Base-by-base conservation (phyloP, 2,797 vertebrate species). In the Takifugu rubripes region DNA sequence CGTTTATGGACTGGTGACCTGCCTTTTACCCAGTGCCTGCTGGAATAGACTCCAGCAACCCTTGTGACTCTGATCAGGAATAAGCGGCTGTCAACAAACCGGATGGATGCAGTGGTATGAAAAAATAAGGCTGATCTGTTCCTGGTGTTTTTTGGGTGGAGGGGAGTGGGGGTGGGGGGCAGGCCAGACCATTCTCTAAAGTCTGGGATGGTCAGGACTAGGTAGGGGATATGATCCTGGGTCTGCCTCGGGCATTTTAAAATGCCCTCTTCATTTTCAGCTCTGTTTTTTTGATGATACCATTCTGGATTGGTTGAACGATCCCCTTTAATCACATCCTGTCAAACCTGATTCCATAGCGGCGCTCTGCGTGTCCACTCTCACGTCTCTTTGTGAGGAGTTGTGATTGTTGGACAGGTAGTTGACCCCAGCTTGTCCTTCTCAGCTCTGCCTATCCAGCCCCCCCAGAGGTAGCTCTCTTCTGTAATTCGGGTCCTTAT, bases 401-500 rank as follows among this genome's bases (percentile, higher is more conserved):
- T 69, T 78, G 84, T 82, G 81, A 75, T 74, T 69, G 65, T 58
- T 27, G 61, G 71, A 59, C 74, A 66, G 62, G 70, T 69, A 54
- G 75, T 78, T 85, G 83, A 88, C 87, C 84, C 68, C 14, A 1
- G 49, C 66, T 65, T 72, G 64, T 47, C 59, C 72, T 70, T 46
- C 53, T 42, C 68, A 52, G 29, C 74, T 78, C 63, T 6, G 8
- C 61, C 75, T 64, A 58, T 66, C 68, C 44, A 56, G 65, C 61
- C 63, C 74, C 78, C 84, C 77, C 42, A 21, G 43, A 70, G 83
- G 81, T 72, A 66, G 73, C 69, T 58, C 78, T 72, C 60, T 78
- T 66, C 82, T 74, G 59, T 64, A 74, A 85, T 83, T 82, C 73
- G 53, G 51, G 14, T 72, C 54, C 84, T 88, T 89, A 89, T 90